phyloP scores from a whole-genome alignment of 1,140 invertebrate species.

The Eurytemora carolleeae region DNA sequence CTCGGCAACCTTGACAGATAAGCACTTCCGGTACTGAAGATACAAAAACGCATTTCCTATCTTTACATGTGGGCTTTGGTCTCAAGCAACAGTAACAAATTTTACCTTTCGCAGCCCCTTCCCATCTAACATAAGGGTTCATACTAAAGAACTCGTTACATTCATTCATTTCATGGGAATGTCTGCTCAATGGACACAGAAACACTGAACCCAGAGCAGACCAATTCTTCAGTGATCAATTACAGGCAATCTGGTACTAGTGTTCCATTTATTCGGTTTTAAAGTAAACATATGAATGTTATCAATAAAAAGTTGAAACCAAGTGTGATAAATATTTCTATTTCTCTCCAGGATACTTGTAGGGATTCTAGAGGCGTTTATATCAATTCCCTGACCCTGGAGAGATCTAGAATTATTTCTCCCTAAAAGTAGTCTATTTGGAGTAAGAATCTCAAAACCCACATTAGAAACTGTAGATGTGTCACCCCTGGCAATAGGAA shows the following conservation, averaged over 20 bases:
- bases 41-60: no score
- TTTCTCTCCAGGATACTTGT: not conserved
- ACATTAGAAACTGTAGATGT: not conserved
- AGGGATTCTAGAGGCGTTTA: not conserved
- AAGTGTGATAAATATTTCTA: not conserved
- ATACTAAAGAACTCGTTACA: no score
- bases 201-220: no score
- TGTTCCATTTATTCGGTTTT: not conserved
- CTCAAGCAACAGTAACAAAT: no score
- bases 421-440: not conserved
- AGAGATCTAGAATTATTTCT: not conserved
- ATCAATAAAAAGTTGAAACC: not conserved
- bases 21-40: no score
- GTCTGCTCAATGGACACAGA: no score
- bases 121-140: no score
- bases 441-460: not conserved
- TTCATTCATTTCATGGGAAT: no score
- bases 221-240: no score
- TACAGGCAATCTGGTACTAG: not conserved
- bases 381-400: not conserved
- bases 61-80: no score
- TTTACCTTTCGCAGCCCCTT: no score
- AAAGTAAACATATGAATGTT: not conserved
- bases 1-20: no score
- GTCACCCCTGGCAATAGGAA: not conserved